Evolutionary conservation across 2,888 invertebrate species (phyloP).

Genomic region (Desoria tigrina): DNA sequence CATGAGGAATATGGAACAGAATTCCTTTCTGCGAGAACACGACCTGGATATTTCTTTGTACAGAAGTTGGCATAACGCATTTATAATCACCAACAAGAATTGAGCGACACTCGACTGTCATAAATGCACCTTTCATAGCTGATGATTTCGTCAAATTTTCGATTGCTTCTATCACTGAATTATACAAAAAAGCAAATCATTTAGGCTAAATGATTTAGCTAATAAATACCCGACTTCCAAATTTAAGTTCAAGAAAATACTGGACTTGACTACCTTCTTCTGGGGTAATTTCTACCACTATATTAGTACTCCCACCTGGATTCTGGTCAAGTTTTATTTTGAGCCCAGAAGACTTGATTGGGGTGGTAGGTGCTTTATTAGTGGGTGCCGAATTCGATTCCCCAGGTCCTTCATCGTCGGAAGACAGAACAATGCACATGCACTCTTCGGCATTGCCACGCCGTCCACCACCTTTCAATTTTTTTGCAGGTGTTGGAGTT

Average conservation of each 20-base stretch:
- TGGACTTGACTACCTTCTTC: not conserved
- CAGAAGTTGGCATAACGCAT: constrained; percentile 65
- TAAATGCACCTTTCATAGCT: not conserved
- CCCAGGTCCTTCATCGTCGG: constrained; percentile 43
- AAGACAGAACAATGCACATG: constrained; percentile 38
- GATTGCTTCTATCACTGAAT: constrained; percentile 1
- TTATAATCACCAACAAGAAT: constrained; percentile 83
- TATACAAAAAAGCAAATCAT: too few species aligned
- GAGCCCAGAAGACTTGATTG: too few species aligned
- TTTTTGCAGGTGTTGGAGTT: not conserved
- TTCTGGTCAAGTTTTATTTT: too few species aligned
- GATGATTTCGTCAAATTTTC: not conserved
- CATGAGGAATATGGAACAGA: constrained; percentile 58
- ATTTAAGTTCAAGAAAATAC: not conserved
- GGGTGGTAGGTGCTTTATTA: not conserved
- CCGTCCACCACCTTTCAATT: constrained; percentile 4
- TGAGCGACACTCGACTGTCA: constrained; percentile 67
- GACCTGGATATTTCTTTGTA: constrained; percentile 66
- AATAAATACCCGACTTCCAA: not conserved
- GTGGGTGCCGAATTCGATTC: not conserved
- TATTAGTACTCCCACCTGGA: not conserved
- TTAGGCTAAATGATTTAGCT: too few species aligned
- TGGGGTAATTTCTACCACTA: not conserved
- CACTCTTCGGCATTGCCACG: constrained; percentile 25
- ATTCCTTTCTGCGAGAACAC: constrained; percentile 60